Percentiles rank a stretch among this genome's conserved stretches.
These are phyloP conservation scores for Austrofundulus limnaeus DNA, from an alignment of 2,113 vertebrate species.

Conservation along the genomic window DNA sequence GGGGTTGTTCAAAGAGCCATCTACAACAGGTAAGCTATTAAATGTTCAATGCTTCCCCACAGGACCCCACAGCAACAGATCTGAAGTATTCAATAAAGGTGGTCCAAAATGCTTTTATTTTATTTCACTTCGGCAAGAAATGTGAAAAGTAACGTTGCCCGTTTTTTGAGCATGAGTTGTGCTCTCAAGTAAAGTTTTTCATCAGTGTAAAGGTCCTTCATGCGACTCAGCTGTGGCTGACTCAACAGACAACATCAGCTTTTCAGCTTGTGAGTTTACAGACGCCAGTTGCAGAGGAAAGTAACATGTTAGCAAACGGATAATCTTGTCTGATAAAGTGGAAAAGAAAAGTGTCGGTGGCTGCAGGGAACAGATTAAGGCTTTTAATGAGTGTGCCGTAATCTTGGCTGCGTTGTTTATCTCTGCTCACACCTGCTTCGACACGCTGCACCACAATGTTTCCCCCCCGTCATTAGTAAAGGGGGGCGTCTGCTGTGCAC, in stretches of 20 bases:
- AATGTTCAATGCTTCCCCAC: too few relatives aligned
- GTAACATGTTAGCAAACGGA: neutral
- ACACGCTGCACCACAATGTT: conserved; percentile 58
- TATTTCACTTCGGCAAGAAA: conserved; percentile 25
- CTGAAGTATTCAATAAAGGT: neutral
- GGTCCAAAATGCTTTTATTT: conserved; percentile 18
- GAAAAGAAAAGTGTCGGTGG: conserved; percentile 19
- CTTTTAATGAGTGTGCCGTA: conserved; percentile 59
- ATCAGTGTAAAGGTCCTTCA: neutral
- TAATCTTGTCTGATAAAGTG: conserved; percentile 27
- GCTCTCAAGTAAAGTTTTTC: conserved; percentile 1
- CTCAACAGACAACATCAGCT: neutral
- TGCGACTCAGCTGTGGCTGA: conserved; percentile 7
- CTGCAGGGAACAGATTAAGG: conserved; percentile 52
- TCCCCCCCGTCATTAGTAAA: conserved; percentile 65
- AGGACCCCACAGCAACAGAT: too few relatives aligned
- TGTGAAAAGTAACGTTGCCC: neutral
- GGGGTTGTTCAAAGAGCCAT: neutral
- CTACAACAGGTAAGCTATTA: neutral
- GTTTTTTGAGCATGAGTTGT: neutral
- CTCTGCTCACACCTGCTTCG: conserved; percentile 65
- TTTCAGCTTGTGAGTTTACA: neutral
- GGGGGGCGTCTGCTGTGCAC: conserved; percentile 63
- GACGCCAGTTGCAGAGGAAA: neutral
- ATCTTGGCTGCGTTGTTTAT: conserved; percentile 66